Evolutionary conservation across 1,140 invertebrate genomes (phyloP).

Genomic region (Leptinotarsa lineolata): DNA sequence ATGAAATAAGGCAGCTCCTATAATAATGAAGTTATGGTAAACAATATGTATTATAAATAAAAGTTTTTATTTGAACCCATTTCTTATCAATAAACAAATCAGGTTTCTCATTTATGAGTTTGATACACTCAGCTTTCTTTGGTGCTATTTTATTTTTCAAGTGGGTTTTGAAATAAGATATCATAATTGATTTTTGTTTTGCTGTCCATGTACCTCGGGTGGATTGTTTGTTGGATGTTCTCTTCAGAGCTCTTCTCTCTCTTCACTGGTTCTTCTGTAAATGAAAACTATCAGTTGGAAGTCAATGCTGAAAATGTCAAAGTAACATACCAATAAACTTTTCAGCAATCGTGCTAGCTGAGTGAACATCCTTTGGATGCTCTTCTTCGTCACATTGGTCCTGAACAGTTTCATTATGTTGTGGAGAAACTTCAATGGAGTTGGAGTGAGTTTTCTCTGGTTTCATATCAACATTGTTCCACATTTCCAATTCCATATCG

Average conservation of each 20-base stretch:
- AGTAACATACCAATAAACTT: too few species aligned
- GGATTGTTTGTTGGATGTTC: background rate
- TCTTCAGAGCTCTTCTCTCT: background rate
- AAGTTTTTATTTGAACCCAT: conserved; percentile 22
- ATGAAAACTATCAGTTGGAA: background rate
- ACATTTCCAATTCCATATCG: conserved; percentile 24
- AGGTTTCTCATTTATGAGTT: conserved; percentile 10
- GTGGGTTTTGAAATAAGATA: conserved; percentile 16
- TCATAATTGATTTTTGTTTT: conserved; percentile 17
- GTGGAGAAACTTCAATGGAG: too few species aligned
- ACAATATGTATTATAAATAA: conserved; percentile 17
- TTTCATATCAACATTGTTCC: background rate
- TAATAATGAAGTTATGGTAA: too few species aligned
- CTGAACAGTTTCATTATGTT: too few species aligned
- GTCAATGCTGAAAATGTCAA: background rate
- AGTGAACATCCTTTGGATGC: background rate
- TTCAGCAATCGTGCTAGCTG: too few species aligned
- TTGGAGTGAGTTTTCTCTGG: too few species aligned
- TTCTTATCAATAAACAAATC: conserved; percentile 10
- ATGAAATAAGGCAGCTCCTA: too few species aligned
- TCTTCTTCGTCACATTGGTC: too few species aligned
- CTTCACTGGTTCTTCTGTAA: background rate
- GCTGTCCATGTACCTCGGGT: background rate
- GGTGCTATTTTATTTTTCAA: conserved; percentile 14
- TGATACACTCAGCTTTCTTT: conserved; percentile 7